Conservation (phyloP, 2,888 invertebrate genomes). For the Onchidella celtica region DNA sequence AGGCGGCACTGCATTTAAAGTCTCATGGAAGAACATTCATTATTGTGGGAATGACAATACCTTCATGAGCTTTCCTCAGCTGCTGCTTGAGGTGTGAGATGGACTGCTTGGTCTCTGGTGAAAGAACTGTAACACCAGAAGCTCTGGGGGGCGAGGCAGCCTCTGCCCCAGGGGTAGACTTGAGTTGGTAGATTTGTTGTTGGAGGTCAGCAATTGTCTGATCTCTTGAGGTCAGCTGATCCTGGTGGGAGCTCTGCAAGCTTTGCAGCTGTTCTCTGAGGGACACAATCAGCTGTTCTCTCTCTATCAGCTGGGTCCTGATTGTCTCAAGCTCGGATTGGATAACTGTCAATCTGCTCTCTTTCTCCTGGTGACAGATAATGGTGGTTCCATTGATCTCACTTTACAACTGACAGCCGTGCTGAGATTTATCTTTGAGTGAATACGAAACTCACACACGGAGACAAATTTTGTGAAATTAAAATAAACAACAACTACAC, state of each 20-base stretch:
- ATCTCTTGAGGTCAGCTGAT: constrained; percentile 55
- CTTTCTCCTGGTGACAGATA: constrained; percentile 49
- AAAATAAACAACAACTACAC: no score
- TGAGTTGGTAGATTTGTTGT: constrained; percentile 49
- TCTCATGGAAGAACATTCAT: no score
- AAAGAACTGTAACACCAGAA: constrained; percentile 24
- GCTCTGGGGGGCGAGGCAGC: background rate
- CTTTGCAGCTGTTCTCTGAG: constrained; percentile 54
- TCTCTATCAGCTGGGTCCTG: constrained; percentile 47
- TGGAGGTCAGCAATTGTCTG: constrained; percentile 52
- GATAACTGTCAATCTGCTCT: constrained; percentile 53
- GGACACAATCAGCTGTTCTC: constrained; percentile 53
- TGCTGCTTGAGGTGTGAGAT: constrained; percentile 66
- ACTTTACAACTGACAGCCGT: no score
- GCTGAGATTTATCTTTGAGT: no score
- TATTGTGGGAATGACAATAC: constrained; percentile 41
- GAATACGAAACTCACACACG: no score
- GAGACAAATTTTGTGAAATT: no score
- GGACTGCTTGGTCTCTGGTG: constrained; percentile 63
- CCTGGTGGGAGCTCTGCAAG: constrained; percentile 51
- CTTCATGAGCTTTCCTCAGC: constrained; percentile 65
- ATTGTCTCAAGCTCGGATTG: constrained; percentile 52
- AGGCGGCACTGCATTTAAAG: no score
- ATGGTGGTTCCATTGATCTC: no score
- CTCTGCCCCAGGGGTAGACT: constrained; percentile 36